A percentile compares a stretch with the other conserved stretches of the same genome.
Conservation (phyloP, 2,797 vertebrate genomes). For the Trachurus trachurus region DNA sequence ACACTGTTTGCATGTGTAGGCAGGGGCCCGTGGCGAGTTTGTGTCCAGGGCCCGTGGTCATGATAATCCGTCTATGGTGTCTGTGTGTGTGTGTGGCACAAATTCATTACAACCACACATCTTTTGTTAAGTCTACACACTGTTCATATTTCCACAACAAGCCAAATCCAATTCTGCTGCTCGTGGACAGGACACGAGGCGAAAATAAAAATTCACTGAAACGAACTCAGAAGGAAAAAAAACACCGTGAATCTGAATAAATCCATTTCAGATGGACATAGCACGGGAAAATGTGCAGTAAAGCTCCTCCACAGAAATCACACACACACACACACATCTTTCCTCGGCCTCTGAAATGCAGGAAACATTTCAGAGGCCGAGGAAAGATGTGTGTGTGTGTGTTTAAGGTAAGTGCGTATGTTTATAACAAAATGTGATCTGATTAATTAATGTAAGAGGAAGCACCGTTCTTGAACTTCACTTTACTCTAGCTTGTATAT, state of each 20-base stretch:
- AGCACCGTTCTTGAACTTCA: conserved; percentile 5
- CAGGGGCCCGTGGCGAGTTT: no score
- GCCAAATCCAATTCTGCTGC: background rate
- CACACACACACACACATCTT: no score
- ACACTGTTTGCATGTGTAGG: no score
- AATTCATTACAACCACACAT: background rate
- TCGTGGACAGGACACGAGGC: background rate
- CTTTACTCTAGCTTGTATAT: background rate
- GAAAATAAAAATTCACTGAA: background rate
- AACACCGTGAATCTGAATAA: conserved; percentile 9
- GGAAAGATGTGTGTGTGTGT: background rate
- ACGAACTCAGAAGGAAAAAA: background rate
- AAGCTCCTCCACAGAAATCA: conserved; percentile 3
- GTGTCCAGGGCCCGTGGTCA: no score
- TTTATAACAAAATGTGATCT: background rate
- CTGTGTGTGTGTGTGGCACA: conserved; percentile 1
- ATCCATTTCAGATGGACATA: conserved; percentile 12
- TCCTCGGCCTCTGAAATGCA: no score
- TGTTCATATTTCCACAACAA: background rate
- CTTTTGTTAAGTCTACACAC: conserved; percentile 16
- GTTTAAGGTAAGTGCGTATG: background rate
- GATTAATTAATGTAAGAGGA: background rate
- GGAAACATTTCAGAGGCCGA: background rate
- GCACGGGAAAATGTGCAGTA: background rate
- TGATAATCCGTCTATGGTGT: no score